Base-by-base conservation (phyloP, 1,140 invertebrate genomes). In the Magallana angulata region DNA sequence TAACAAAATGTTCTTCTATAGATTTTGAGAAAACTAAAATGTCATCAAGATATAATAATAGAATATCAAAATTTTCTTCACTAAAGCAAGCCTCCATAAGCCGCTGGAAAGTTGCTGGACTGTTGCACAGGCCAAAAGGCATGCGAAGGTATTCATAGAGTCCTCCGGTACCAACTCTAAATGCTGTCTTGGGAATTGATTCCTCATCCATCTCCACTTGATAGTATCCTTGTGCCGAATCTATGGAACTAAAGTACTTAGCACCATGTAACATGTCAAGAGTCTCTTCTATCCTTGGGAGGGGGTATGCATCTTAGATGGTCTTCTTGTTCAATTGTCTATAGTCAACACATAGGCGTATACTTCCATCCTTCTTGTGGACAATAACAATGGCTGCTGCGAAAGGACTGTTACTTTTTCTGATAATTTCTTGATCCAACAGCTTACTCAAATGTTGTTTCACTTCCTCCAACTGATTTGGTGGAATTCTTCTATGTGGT, bases 231-330 rank as follows among this genome's bases (percentile, higher is more conserved):
- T 48, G 36, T 48, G 2, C 36, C 14, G 80, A 59, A 48, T 57
- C 12, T 56, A 76, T 85, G 1, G 57, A 57, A 48, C 85, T 92
- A 87, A 95, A 96, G 57, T 94, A 90, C n/a, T 80, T 58, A 14
- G 83, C 86, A 9, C 85, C 90, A 58, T 71, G 82, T 18, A 90
- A 57, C 58, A 57, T 56, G 12, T 90, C 86, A 57, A 89, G 59
- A 5, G 84, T 88, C 62, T 89, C 86, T 8, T 90, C 57, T 5
- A 89, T 90, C 8, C 83, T 57, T 1, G n/a, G 48, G 14, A 62
- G 24, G 3, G 3, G 85, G 85, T 57, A 85, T 14, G 85, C 57
- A 58, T 85, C 68, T 85, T 85, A 80, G 1, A 76, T 76, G 12
- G 85, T 76, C 57, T 62, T 62, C n/a, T 57, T 57, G 24, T 85